Evolutionary conservation across 2,888 invertebrate species (phyloP), one percentile per base, ranked within the genome.

Genomic region (Dorcus hopei): DNA sequence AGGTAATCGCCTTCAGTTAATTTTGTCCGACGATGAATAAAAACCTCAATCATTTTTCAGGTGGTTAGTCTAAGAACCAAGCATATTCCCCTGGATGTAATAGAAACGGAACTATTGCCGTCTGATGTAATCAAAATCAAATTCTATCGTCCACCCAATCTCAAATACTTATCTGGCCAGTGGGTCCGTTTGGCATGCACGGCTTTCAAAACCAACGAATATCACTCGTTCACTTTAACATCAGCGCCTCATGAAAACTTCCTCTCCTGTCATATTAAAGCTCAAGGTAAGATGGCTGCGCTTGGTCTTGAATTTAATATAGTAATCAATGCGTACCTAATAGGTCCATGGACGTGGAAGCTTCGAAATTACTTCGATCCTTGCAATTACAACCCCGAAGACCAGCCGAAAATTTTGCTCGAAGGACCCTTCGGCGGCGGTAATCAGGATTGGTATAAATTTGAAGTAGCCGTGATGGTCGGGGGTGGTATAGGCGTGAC

Each of bases 371-470:
- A 93, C 72, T 95, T 95, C 71, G 95, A 95, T 77, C 95, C 95
- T 0, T 93, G 92, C 77, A 95, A 95, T 74, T 93, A 88, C 70
- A 93, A 90, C 75, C 86, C 90, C 0, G 93, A 93, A 65, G 90
- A 90, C 69, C 90, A 89, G 70, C 94, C 94, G 0, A 92, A 92
- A 76, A 90, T 91, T 62, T 86, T 95, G 54, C 87, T 97, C 60
- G 95, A 96, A 77, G 97, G 97, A 6, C 97, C 97, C 0, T 97
- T 95, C 68, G 97, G 97, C 3, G 97, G 97, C 9, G 97, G 97
- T 9, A 97, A 97, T 80, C 97, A 97, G 76, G 96, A 96, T 79
- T 96, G 96, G 96, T 96, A 96, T 80, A 97, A 97, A 77, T 97
- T 97, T 74, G 95, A 96, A 76, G 95, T 97, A 8, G 97, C 97